Percentiles rank a stretch among this genome's conserved stretches.
These are phyloP conservation scores for Mugil cephalus DNA, from an alignment of 2,113 vertebrate species.

Conservation along the genomic window DNA sequence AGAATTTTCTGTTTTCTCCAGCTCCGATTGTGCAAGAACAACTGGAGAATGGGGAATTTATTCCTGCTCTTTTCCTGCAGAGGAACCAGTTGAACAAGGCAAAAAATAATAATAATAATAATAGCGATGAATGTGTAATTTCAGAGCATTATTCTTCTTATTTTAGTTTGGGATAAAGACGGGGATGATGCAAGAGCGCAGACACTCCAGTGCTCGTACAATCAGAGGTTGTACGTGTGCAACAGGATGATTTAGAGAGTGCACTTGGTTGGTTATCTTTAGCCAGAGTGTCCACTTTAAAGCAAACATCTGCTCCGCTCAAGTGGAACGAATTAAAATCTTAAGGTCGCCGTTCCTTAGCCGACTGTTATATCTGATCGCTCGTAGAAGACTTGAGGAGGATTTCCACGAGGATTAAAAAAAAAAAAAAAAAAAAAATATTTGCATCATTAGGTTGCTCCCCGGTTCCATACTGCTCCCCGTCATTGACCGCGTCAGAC, in stretches of 20 bases:
- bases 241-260: background rate
- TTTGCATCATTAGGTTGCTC: constrained; percentile 14
- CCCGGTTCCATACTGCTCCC: background rate
- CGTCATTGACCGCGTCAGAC: constrained; percentile 17
- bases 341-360: constrained; percentile 1
- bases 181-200: background rate
- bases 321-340: constrained; percentile 30
- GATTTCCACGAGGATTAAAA: constrained; percentile 20
- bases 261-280: constrained; percentile 1
- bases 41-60: constrained; percentile 48
- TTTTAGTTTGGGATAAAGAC: background rate
- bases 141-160: background rate
- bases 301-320: background rate
- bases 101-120: constrained; percentile 3
- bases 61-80: constrained; percentile 27
- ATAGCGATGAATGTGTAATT: background rate
- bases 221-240: background rate
- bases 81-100: constrained; percentile 30
- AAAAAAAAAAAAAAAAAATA: background rate
- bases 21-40: constrained; percentile 50
- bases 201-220: background rate
- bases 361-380: constrained; percentile 27
- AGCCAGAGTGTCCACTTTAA: constrained; percentile 13
- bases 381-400: background rate
- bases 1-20: constrained; percentile 43